Base-by-base conservation (phyloP, 37 sponge, comb jelly and placozoan species). In the Geodia barretti region DNA sequence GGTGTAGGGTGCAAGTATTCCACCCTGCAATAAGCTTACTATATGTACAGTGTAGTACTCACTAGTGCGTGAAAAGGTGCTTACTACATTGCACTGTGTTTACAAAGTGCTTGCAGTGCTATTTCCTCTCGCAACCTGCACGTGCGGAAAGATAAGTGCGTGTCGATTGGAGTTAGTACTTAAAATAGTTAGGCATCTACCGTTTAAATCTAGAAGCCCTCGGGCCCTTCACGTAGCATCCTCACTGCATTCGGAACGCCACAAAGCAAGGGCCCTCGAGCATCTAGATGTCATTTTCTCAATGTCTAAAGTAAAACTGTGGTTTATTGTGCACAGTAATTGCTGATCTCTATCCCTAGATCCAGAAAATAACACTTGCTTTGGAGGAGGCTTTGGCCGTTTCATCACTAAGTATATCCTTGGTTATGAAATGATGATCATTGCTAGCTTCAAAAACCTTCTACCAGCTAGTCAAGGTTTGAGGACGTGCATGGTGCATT, bases 401-500 rank as follows among this genome's bases (percentile, higher is more conserved):
- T 66, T 85, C 63, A 63, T 90, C 1, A 81, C 81, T 33, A 63
- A 77, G 71, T 77, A 81, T 70, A 71, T 85, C 30, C 58, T 90
- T 21, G 91, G 91, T 1, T 90, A 84, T 64, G 82, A 90, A 3
- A 81, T 75, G 75, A 85, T 79, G 62, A 61, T 90, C 30, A 81
- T 85, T 36, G 62, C 86, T 54, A 85, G 86, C 41, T 85, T 77
- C 60, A 81, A 68, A 37, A 28, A 85, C 41, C 76, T 90, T 32
- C 60, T 90, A 39, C 81, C 75, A 21, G 58, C 25, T 31, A 74
- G 37, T 1, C 68, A 47, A 34, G 81, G 87, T 86, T 36, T 72
- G 43, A 32, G 31, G 29, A 59, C 39, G 24, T 14, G 24, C 26
- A 54, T 84, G 73, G 41, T 69, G 63, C 20, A 41, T 21, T 41